phyloP scores from a whole-genome alignment of 2,888 invertebrate species.

The Azorinus chamasolen region DNA sequence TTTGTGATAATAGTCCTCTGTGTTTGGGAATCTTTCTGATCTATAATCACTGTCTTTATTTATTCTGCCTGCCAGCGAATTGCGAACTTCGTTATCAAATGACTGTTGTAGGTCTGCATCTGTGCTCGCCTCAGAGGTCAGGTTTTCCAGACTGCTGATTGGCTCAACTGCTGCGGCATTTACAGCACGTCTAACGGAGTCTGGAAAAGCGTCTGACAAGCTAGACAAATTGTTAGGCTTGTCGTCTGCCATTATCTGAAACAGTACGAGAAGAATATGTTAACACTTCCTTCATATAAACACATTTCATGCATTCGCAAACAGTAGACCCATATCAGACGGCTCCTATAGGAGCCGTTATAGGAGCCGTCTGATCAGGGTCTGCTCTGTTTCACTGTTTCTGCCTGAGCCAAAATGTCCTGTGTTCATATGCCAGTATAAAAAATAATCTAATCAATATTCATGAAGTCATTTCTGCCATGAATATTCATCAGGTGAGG shows the following conservation, averaged over 20 bases:
- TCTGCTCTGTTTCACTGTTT: no score
- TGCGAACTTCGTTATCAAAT: constrained; percentile 88
- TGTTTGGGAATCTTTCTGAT: constrained; percentile 84
- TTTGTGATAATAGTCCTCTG: constrained; percentile 81
- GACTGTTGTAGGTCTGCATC: constrained; percentile 88
- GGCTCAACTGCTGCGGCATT: constrained; percentile 88
- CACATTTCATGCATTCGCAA: no score
- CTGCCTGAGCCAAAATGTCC: no score
- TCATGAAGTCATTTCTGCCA: no score
- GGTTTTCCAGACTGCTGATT: constrained; percentile 86
- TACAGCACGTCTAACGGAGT: constrained; percentile 87
- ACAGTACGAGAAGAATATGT: background rate
- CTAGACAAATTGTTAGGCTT: constrained; percentile 75
- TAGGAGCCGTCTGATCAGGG: no score
- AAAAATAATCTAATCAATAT: no score
- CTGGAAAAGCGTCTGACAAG: constrained; percentile 80
- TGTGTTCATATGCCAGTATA: no score
- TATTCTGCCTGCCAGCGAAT: constrained; percentile 87
- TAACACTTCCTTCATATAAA: background rate
- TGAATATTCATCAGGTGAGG: no score
- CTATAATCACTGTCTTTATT: constrained; percentile 87
- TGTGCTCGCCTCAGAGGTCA: constrained; percentile 87
- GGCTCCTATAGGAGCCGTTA: no score
- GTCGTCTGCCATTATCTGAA: constrained; percentile 82
- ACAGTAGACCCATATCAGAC: no score